phyloP scores from a whole-genome alignment of 2,888 invertebrate species.

The Litoditis marina region DNA sequence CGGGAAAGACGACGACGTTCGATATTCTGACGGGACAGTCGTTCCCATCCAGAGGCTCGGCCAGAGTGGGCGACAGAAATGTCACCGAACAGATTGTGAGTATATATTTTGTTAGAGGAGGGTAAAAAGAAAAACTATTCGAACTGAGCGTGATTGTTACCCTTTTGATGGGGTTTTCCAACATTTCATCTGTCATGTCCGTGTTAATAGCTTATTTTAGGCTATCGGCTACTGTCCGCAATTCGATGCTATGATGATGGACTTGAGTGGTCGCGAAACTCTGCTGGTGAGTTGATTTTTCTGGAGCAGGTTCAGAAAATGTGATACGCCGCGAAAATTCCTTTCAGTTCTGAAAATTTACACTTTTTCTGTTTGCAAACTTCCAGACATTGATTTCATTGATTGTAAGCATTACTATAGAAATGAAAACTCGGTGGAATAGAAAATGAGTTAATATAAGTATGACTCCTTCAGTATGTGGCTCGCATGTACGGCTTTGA shows the following conservation, averaged over 20 bases:
- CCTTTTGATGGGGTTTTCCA: too few species aligned
- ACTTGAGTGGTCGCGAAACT: slow-evolving; percentile 53
- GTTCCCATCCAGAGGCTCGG: slow-evolving; percentile 30
- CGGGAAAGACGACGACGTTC: slow-evolving; percentile 61
- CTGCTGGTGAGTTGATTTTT: slow-evolving; percentile 19
- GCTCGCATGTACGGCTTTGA: slow-evolving; percentile 40
- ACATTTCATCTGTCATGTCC: too few species aligned
- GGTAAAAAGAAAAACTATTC: too few species aligned
- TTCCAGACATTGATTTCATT: too few species aligned
- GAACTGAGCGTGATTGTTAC: too few species aligned
- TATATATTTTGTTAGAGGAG: too few species aligned
- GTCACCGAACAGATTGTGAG: slow-evolving; percentile 28
- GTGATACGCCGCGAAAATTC: too few species aligned
- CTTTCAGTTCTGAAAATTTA: too few species aligned
- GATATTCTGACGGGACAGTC: slow-evolving; percentile 55
- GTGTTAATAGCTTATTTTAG: slow-evolving; percentile 26
- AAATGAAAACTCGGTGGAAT: background rate
- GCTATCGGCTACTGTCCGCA: slow-evolving; percentile 58
- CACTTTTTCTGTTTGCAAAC: too few species aligned
- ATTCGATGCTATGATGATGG: slow-evolving; percentile 55
- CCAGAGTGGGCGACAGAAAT: slow-evolving; percentile 24
- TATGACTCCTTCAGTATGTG: slow-evolving; percentile 26
- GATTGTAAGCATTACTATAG: too few species aligned
- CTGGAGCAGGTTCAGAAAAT: background rate
- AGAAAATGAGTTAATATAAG: background rate